Evolutionary conservation across 2,113 vertebrate species (phyloP).

Genomic region (Puntigrus tetrazona): DNA sequence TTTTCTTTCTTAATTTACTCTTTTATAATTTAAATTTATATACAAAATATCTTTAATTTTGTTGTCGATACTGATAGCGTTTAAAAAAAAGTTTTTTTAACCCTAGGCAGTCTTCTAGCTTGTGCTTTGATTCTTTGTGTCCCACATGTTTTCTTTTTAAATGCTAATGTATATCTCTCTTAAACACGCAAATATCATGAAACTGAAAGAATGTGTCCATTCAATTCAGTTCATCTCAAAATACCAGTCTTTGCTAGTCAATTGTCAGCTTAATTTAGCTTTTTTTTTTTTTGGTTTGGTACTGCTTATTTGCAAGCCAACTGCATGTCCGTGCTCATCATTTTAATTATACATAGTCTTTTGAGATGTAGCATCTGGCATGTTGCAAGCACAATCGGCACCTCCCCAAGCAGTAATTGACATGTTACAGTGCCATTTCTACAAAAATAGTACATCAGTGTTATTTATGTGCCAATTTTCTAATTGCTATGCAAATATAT

Average conservation of each 20-base stretch:
- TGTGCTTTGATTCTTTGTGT: not conserved
- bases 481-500: not conserved
- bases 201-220: not conserved
- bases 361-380: constrained; percentile 26
- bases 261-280: not conserved
- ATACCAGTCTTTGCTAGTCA: not conserved
- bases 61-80: not conserved
- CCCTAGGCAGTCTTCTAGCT: not conserved
- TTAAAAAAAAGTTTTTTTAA: no score
- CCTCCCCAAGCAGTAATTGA: constrained; percentile 5
- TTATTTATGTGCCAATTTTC: not conserved
- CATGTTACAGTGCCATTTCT: not conserved
- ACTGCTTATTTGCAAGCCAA: not conserved
- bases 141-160: not conserved
- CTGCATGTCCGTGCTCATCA: constrained; percentile 1
- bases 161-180: not conserved
- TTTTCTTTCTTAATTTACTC: not conserved
- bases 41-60: not conserved
- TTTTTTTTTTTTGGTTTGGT: not conserved
- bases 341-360: constrained; percentile 25
- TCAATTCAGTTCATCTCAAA: not conserved
- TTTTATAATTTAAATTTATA: no score
- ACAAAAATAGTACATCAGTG: not conserved
- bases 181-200: not conserved
- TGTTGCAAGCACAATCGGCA: not conserved